Conservation (phyloP, 2,113 vertebrate species). For the Corvus hawaiiensis region DNA sequence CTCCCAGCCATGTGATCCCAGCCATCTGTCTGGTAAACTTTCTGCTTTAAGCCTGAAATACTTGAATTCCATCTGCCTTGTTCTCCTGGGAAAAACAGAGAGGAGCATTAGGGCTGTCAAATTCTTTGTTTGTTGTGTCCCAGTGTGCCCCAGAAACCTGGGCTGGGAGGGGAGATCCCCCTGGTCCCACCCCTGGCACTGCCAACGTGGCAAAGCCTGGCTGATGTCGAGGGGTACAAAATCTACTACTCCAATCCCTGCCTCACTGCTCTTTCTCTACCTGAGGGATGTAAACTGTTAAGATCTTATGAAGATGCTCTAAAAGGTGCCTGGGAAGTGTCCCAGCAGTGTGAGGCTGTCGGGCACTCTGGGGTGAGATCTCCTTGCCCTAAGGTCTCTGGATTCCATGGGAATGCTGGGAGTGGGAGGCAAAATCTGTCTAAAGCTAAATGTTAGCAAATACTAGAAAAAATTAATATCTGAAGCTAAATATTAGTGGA, state of each 20-base stretch:
- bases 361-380: not conserved
- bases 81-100: not conserved
- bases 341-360: not conserved
- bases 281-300: not conserved
- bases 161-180: not conserved
- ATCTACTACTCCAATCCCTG: not conserved
- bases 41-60: not conserved
- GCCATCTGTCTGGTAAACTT: not conserved
- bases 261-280: not conserved
- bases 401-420: not conserved
- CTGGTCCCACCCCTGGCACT: not conserved
- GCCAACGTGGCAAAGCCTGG: not conserved
- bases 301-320: not conserved
- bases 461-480: not conserved
- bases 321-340: not conserved
- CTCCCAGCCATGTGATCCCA: not conserved
- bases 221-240: fast-evolving
- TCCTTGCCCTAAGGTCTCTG: not conserved
- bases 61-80: not conserved
- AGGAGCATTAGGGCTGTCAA: not conserved
- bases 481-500: not conserved
- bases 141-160: not conserved
- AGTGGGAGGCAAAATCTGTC: not conserved
- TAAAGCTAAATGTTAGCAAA: not conserved
- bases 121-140: not conserved